phyloP scores from a whole-genome alignment of 2,888 invertebrate species.

The Rapana venosa region DNA sequence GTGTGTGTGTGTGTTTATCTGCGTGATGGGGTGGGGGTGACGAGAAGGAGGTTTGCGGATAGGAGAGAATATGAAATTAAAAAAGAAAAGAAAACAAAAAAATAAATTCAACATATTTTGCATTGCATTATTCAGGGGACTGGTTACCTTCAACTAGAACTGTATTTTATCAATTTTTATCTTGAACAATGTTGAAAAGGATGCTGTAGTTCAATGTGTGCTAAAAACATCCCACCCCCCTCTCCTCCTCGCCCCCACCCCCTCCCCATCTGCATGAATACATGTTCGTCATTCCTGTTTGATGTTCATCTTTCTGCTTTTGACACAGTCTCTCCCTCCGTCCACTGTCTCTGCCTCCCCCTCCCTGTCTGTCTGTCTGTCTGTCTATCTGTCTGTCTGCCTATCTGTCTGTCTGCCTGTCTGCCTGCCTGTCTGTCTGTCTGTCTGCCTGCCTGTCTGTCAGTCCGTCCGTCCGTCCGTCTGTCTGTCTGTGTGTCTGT shows the following conservation, averaged over 20 bases:
- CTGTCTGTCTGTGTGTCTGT: too few relatives aligned
- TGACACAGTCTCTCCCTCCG: neutral
- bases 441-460: neutral
- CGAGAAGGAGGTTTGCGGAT: neutral
- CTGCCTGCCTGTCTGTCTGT: neutral
- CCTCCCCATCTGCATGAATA: neutral
- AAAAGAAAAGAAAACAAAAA: neutral
- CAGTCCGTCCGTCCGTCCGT: neutral
- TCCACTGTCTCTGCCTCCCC: neutral
- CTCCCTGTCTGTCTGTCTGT: neutral
- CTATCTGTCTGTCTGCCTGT: neutral
- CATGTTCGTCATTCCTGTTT: too few relatives aligned
- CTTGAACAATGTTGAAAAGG: too few relatives aligned
- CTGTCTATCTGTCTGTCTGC: neutral
- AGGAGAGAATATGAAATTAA: neutral
- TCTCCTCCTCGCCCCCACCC: neutral
- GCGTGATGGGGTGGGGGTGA: neutral
- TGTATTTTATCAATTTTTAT: too few relatives aligned
- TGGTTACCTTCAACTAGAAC: too few relatives aligned
- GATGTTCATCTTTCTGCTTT: neutral
- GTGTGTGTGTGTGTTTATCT: too few relatives aligned
- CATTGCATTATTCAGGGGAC: too few relatives aligned
- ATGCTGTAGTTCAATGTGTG: neutral
- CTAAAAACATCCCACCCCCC: neutral
- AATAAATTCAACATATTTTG: too few relatives aligned